Base-by-base conservation (phyloP, 2,797 vertebrate genomes). In the Gymnodraco acuticeps region DNA sequence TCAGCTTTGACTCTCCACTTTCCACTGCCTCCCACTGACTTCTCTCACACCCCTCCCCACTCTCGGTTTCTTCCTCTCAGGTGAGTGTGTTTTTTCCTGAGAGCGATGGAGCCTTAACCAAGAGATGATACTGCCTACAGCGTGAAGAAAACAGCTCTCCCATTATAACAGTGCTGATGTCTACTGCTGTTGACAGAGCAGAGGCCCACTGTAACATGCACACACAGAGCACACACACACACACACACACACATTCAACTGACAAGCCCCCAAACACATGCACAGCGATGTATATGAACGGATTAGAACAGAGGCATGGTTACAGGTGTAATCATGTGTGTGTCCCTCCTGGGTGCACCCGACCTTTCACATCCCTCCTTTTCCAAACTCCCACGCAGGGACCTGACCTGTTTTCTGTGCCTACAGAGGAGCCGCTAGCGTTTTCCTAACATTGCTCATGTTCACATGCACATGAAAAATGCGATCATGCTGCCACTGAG, bases 331-430 rank as follows among this genome's bases (percentile, higher is more conserved):
- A 42, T 79, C 54, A 46, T 64, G 74, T 75, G 78, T 72, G 74
- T 79, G 60, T 61, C 59, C 80, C 85, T 78, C 86, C 85, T 61
- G 69, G 84, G 82, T 81, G 68, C 83, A 83, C 62, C 41, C 43
- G 81, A 89, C 86, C 85, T 88, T 87, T 90, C 46, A 69, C 45
- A 70, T 45, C 46, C 59, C 55, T 72, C 65, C 43, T 64, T 69
- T 75, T 55, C n/a, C 3, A 66, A 83, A 83, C 79, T 73, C 72
- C 55, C 86, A 84, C 38, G 68, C 78, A 84, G 87, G 15, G 84
- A 84, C 75, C 62, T 89, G 88, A 87, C 88, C 88, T 7, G 59
- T 72, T 90, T 88, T 80, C 58, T 77, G 59, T 46, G 62, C 74
- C 75, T 71, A 74, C 64, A 16, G 64, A 78, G 53, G 74, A 76